Percentiles rank a stretch among this genome's conserved stretches.
These are phyloP conservation scores for Nemopilema nomurai DNA, from an alignment of 30 jellyfish, hydroid and myxozoan genomes.

Conservation along the genomic window DNA sequence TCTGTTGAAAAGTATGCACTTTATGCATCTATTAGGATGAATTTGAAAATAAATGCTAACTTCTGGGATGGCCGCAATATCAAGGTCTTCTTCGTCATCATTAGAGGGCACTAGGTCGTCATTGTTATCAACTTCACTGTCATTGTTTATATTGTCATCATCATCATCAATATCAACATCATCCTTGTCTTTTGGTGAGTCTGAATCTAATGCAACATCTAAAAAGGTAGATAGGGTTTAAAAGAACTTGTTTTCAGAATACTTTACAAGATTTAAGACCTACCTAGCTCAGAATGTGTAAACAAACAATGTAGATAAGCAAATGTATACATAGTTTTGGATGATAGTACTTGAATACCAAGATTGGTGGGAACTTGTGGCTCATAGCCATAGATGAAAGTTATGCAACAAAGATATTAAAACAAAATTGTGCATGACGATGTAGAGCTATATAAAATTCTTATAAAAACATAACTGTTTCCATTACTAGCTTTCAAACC, in stretches of 20 bases:
- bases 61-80: background rate
- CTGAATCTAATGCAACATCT: slow-evolving; percentile 25
- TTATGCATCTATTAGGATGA: no score
- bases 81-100: slow-evolving; percentile 39
- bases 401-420: background rate
- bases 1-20: no score
- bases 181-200: background rate
- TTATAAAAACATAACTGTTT: background rate
- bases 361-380: no score
- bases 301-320: no score
- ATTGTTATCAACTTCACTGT: background rate
- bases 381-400: no score
- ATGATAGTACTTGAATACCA: no score
- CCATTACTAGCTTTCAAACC: slow-evolving; percentile 4
- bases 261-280: no score
- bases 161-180: slow-evolving; percentile 18
- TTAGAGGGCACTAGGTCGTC: background rate
- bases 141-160: background rate
- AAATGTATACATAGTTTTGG: no score
- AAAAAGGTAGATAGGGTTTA: background rate
- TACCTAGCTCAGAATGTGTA: no score
- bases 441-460: no score
- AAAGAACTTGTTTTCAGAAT: background rate
- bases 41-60: background rate
- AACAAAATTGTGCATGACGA: no score